Evolutionary conservation across 2,888 invertebrate genomes (phyloP).

Genomic region (Andrena praecox): DNA sequence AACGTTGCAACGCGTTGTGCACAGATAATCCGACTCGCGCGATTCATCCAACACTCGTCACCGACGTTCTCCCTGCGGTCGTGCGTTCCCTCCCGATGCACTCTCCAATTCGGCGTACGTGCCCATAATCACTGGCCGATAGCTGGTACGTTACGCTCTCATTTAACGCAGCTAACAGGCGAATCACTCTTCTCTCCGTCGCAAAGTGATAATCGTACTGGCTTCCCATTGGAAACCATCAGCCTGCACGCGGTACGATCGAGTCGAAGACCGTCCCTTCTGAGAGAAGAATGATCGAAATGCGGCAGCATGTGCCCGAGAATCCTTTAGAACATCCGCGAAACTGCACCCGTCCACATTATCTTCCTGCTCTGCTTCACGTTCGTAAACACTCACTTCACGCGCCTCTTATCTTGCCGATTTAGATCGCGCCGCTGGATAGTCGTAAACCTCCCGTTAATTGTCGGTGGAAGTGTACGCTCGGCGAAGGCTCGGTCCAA

Average conservation of each 20-base stretch:
- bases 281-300: not conserved
- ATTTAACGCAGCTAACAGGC: no score
- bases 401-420: slow-evolving; percentile 52
- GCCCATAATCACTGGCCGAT: no score
- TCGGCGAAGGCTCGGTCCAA: not conserved
- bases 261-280: not conserved
- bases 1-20: slow-evolving; percentile 14
- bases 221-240: no score
- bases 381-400: slow-evolving; percentile 80
- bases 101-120: no score
- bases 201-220: no score
- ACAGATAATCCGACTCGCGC: slow-evolving; percentile 1
- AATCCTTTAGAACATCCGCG: slow-evolving; percentile 76
- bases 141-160: no score
- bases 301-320: slow-evolving; percentile 60
- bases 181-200: no score
- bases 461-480: not conserved
- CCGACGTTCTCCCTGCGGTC: no score
- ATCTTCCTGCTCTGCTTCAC: slow-evolving; percentile 77
- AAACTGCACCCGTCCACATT: slow-evolving; percentile 73
- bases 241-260: no score
- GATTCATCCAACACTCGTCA: no score
- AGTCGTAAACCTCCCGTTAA: not conserved
- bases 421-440: not conserved
- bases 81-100: no score